Percentiles rank a stretch among this genome's conserved stretches.
Evolutionary conservation across 1,140 invertebrate genomes (phyloP).

Genomic region (Gonioctena quinquepunctata): DNA sequence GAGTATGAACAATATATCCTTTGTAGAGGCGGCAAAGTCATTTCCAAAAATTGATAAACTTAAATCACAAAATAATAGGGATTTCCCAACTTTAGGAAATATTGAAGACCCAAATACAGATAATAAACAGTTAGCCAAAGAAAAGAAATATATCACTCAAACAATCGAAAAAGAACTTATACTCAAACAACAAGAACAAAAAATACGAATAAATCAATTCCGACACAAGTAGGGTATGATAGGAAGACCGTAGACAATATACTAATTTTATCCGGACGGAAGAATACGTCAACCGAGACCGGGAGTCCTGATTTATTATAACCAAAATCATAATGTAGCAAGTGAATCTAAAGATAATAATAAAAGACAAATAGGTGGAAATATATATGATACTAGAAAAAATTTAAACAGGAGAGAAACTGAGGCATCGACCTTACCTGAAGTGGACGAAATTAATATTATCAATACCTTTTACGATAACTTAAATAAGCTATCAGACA

Average conservation of each 20-base stretch:
- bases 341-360: neutral
- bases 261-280: neutral
- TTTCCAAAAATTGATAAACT: conserved; percentile 1
- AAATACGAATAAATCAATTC: neutral
- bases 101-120: neutral
- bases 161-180: no score
- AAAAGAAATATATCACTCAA: neutral
- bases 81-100: no score
- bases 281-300: neutral
- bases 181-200: neutral
- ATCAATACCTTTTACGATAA: neutral
- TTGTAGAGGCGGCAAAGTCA: no score
- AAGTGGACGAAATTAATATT: neutral
- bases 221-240: neutral
- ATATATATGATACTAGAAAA: neutral
- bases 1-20: no score
- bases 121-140: neutral
- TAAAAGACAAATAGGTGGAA: neutral
- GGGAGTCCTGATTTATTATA: neutral
- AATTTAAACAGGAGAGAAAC: neutral
- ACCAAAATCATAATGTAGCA: neutral
- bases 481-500: neutral
- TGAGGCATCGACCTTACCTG: neutral
- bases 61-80: neutral
- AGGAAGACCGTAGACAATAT: neutral